A percentile compares a stretch with the other conserved stretches of the same genome.
phyloP scores from a whole-genome alignment of 2,888 invertebrate genomes.

The Augochlorella aurata region DNA sequence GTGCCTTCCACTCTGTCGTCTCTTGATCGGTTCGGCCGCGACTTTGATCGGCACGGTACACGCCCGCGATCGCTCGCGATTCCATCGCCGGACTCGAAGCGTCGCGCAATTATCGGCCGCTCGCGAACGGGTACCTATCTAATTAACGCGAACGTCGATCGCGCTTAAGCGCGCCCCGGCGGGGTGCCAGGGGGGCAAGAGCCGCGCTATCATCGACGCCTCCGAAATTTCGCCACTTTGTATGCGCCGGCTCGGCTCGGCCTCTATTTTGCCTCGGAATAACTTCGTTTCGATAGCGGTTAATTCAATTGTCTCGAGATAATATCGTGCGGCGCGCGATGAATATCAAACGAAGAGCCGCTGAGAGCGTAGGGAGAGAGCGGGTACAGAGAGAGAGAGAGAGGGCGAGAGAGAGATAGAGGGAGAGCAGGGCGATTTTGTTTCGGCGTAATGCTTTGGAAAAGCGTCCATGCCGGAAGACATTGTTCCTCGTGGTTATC shows the following conservation, averaged over 20 bases:
- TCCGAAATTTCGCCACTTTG: conserved; percentile 67
- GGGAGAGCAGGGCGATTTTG: not conserved
- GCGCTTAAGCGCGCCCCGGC: conserved; percentile 7
- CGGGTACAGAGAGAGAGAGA: too few relatives aligned
- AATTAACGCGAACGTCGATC: conserved; percentile 67
- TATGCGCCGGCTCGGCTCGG: conserved; percentile 63
- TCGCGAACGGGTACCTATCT: conserved; percentile 65
- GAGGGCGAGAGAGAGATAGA: not conserved
- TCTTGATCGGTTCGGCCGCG: not conserved
- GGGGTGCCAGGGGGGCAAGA: not conserved
- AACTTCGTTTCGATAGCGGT: conserved; percentile 76
- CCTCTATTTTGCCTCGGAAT: conserved; percentile 70
- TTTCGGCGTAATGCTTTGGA: not conserved
- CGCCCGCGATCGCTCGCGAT: conserved; percentile 51
- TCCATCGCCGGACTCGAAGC: conserved; percentile 56
- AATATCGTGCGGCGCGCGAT: conserved; percentile 64
- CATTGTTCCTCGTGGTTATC: not conserved
- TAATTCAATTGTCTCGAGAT: conserved; percentile 76
- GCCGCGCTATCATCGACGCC: conserved; percentile 11
- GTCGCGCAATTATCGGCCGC: conserved; percentile 67
- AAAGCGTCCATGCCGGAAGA: not conserved
- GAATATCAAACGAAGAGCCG: conserved; percentile 38
- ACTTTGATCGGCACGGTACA: not conserved
- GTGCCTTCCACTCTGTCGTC: too few relatives aligned
- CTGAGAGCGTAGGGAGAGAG: too few relatives aligned